Evolutionary conservation across 2,888 invertebrate species (phyloP), one percentile per base, ranked within the genome.

Genomic region (Patella pellucida): DNA sequence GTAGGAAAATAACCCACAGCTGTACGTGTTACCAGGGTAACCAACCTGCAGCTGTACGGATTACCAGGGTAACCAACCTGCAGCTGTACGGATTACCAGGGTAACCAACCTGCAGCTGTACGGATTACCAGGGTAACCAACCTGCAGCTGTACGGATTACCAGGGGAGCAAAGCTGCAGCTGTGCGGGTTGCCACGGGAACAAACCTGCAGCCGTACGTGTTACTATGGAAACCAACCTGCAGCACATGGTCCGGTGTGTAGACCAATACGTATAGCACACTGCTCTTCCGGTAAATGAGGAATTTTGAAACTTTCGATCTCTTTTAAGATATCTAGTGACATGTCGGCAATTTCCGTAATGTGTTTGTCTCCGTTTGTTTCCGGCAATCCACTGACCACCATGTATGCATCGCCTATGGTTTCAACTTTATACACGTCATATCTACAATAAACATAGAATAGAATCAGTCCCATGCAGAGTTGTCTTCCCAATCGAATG

Each of bases 231-330:
- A 41, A 41, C 41, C 41, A 9, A 82, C 82, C 82, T 76, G 80
- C 81, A 51, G 82, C 81, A 78, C 82, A 84, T 3, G 79, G 74
- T 23, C 85, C 85, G 1, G 85, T 78, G 69, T 85, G 83, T 51
- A 84, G 52, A 16, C 85, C 85, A 51, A 82, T 84, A 16, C 85
- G 62, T 12, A 83, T 70, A 70, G 79, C 69, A 14, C 84, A 72
- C 56, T 75, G 75, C 56, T 62, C 73, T 2, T 74, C 77, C 7
- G 82, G 84, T 52, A 27, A 68, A 69, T 84, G 83, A 2, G 52
- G 72, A 31, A 85, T 82, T 71, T 76, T 68, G 68, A 85, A 85
- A 1, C 95, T 78, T 11, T 83, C 94, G 15, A 85, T 83, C 50
- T 79, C 80, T 23, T 76, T 73, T 16, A 86, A 78, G 15, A 88